Conservation (phyloP, 92 coral and sea anemone species). For the Parazoanthus swiftii region DNA sequence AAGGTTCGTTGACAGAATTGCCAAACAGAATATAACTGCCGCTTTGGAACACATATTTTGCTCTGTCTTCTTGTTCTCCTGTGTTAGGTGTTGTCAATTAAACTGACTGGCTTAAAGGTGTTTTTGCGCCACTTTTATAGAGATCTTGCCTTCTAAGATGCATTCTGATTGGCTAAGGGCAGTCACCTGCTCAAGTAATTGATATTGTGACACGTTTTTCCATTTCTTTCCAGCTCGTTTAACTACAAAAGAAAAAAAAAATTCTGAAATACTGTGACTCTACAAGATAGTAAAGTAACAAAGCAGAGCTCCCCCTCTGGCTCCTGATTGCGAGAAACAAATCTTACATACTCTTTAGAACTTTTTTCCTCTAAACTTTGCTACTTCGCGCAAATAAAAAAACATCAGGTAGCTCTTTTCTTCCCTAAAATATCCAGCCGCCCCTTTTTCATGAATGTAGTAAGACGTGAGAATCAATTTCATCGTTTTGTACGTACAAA, state of each 20-base stretch:
- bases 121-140: neutral
- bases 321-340: neutral
- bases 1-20: too few species aligned
- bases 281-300: neutral
- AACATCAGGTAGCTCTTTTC: too few species aligned
- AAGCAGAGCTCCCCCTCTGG: neutral
- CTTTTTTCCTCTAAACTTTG: neutral
- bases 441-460: too few species aligned
- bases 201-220: neutral
- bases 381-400: too few species aligned
- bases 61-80: too few species aligned
- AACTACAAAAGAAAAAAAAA: neutral
- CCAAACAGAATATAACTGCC: neutral
- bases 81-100: too few species aligned
- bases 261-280: neutral
- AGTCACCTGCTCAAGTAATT: neutral
- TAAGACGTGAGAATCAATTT: too few species aligned
- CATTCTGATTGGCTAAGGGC: conserved; percentile 1
- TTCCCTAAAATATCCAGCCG: too few species aligned
- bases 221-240: neutral
- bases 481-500: too few species aligned
- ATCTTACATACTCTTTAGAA: neutral
- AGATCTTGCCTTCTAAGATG: neutral
- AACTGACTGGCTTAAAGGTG: neutral
- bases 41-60: neutral